phyloP scores from a whole-genome alignment of 2,888 invertebrate genomes.

The Ophioninae sp. region DNA sequence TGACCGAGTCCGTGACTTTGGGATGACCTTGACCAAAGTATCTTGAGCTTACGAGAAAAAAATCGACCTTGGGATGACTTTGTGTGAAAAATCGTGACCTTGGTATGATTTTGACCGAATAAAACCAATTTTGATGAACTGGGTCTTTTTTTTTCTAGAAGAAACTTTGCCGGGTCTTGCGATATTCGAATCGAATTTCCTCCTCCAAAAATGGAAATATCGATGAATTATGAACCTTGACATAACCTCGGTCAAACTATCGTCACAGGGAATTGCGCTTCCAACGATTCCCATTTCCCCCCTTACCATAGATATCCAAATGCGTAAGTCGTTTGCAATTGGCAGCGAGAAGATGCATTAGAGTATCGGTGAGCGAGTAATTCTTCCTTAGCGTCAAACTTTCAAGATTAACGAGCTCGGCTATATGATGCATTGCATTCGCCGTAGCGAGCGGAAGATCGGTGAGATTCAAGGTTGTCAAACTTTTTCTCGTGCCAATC shows the following conservation, averaged over 20 bases:
- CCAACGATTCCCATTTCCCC: background rate
- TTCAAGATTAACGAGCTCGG: constrained; percentile 81
- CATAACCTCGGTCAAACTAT: too few relatives aligned
- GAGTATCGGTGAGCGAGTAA: constrained; percentile 82
- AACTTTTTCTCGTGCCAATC: constrained; percentile 68
- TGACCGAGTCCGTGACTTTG: too few relatives aligned
- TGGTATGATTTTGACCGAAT: background rate
- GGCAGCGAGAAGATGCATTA: constrained; percentile 82
- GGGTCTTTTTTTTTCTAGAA: background rate
- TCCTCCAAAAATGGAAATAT: too few relatives aligned
- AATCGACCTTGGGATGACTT: too few relatives aligned
- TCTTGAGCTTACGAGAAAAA: background rate
- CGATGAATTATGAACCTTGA: too few relatives aligned
- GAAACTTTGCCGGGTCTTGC: too few relatives aligned
- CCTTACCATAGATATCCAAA: constrained; percentile 69
- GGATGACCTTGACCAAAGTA: too few relatives aligned
- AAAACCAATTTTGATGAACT: background rate
- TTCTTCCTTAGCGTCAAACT: constrained; percentile 81
- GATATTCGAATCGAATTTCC: too few relatives aligned
- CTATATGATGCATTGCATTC: constrained; percentile 77
- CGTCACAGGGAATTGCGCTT: too few relatives aligned
- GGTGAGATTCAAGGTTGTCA: constrained; percentile 71
- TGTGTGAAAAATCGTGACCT: background rate
- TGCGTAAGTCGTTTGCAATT: constrained; percentile 70
- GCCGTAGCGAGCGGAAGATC: constrained; percentile 77